These are phyloP conservation scores for Cassiopea xamachana DNA, from an alignment of 30 jellyfish, hydroid and myxozoan genomes.

Conservation along the genomic window DNA sequence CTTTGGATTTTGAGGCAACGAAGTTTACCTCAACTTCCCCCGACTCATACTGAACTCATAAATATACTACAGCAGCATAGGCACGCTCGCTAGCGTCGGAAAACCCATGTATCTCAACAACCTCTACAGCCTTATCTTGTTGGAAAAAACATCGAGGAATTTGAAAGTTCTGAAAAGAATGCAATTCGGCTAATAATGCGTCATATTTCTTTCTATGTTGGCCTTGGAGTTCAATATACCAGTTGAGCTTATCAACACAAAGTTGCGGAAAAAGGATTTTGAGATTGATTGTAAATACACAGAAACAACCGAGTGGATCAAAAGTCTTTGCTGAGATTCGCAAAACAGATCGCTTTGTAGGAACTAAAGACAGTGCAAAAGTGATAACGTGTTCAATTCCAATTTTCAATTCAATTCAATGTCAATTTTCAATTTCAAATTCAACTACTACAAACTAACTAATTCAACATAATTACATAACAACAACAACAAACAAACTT, in stretches of 20 bases:
- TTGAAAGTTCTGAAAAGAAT: background rate
- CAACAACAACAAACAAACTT: no score
- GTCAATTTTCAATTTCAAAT: no score
- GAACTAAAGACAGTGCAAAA: background rate
- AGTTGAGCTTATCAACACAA: constrained; percentile 3
- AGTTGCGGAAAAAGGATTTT: constrained; percentile 12
- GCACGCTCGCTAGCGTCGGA: constrained; percentile 16
- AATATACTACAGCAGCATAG: constrained; percentile 6
- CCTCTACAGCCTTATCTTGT: background rate
- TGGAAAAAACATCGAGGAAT: background rate
- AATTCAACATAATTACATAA: no score
- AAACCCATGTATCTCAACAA: background rate
- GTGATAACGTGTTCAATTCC: no score
- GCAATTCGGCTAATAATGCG: background rate
- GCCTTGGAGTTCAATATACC: constrained; percentile 16
- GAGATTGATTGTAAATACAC: background rate
- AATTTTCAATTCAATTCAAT: no score
- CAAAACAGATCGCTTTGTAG: constrained; percentile 20
- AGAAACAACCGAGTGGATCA: constrained; percentile 18
- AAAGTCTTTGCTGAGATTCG: constrained; percentile 15
- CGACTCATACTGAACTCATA: background rate
- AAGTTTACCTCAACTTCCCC: background rate
- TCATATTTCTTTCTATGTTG: background rate
- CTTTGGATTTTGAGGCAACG: constrained; percentile 7
- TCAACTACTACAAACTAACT: no score